Evolutionary conservation across 37 sponge, comb jelly and placozoan species (phyloP), one percentile per base, ranked within the genome.

Genomic region (Beroe forskalii): DNA sequence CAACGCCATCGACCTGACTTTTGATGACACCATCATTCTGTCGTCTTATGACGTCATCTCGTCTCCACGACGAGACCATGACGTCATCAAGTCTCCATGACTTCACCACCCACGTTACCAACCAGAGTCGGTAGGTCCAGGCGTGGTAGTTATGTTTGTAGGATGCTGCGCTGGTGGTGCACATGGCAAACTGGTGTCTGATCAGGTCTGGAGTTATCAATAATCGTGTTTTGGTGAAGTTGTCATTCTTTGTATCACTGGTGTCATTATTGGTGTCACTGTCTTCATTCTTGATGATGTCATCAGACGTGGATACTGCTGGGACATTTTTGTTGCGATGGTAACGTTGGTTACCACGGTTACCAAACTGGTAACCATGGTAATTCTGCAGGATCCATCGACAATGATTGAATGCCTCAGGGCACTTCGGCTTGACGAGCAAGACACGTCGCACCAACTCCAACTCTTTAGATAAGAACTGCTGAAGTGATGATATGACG

Each of bases 91-190:
- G n/a, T n/a, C n/a, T n/a, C n/a, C n/a, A n/a, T 48, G 55, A 48
- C 55, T 12, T 48, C 55, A 48, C 55, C 12, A 48, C 55, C 55
- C 55, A 48, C 22, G 3, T 40, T 12, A 80, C 1, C 12, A 80
- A 22, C 86, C 86, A 80, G 31, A 80, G 27, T 44, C 86, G 40
- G 55, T 80, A 25, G 3, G 9, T 43, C 86, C 86, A 80, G 3
- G 38, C 35, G 55, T 80, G 35, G 55, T 80, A 80, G 86, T 80
- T 80, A 12, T 80, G 44, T 41, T 41, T 41, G 31, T 80, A 80
- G 24, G 55, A 23, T 4, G 9, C 55, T 1, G 86, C 24, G 42
- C 38, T 23, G 4, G 20, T 3, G 4, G 14, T 23, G 42, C 86
- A 80, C 43, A 80, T 1, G 12, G 12, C 12, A 48, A 48, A 48